Evolutionary conservation across 2,797 vertebrate species (phyloP), one percentile per base, ranked within the genome.

Genomic region (Yasuhikotakia modesta): DNA sequence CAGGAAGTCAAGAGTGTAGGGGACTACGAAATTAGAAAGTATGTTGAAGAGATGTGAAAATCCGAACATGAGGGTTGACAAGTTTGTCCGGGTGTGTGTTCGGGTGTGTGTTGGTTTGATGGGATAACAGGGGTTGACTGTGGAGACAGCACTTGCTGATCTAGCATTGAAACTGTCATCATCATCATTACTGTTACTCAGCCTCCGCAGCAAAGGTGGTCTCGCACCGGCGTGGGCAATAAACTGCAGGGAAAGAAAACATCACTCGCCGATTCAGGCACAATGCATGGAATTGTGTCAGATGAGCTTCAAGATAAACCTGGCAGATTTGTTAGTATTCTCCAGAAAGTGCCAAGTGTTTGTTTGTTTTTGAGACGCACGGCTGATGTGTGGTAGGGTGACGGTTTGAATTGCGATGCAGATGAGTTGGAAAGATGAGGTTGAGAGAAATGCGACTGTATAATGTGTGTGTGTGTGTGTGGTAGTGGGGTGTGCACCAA

Each of bases 71-170:
- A 75, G 79, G 17, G 19, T 43, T 39, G 50, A 60, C 60, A 75
- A 58, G 66, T 71, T 55, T 45, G 71, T 70, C 30, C 27, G 32
- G 46, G 75, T 73, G 75, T 64, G 70, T 57, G 70, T 69, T 63
- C 64, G 57, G 50, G 53, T 70, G 55, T 27, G 27, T 6, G 58
- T 24, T 48, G 63, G 64, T 39, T 67, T 61, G 61, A 43, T 13
- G 22, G 48, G 32, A 69, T 75, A 53, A 45, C 22, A 45, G 58
- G 55, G 68, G 73, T 75, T 70, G 72, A 75, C 66, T 53, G 55
- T 75, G 48, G 68, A 77, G 79, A 77, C 61, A 68, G 69, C 61
- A 68, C 53, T 72, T 72, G 68, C 73, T 81, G 73, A 81, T 73
- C 32, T 63, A 69, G 80, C 80, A 78, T n/a, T 22, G 63, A 61